Percentiles rank a stretch among this genome's conserved stretches.
Conservation (phyloP, 2,797 vertebrate genomes). For the Sylvia borin region DNA sequence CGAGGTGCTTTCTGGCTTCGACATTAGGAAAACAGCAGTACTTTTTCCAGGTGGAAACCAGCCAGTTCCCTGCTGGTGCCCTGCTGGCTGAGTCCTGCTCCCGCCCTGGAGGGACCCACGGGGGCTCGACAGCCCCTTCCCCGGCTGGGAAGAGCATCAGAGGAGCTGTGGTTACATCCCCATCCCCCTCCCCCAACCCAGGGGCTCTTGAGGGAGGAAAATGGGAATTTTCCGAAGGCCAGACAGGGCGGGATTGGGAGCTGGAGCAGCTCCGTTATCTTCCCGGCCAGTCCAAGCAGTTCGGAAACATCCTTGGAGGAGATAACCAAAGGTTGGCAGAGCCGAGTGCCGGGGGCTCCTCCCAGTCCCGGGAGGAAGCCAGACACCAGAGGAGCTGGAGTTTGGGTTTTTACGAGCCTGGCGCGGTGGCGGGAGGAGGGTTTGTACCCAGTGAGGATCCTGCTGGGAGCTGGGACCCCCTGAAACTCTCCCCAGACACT, state of each 20-base stretch:
- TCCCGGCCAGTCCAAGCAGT: not conserved
- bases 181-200: rapidly evolving
- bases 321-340: conserved; percentile 18
- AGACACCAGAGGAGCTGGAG: rapidly evolving
- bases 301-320: conserved; percentile 31
- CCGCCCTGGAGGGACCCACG: not conserved
- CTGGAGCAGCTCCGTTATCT: not conserved
- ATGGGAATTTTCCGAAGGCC: not conserved
- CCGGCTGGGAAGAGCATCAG: not conserved
- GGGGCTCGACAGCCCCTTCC: not conserved
- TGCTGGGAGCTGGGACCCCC: not conserved
- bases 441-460: not conserved
- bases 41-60: not conserved
- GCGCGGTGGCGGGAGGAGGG: rapidly evolving
- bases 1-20: rapidly evolving
- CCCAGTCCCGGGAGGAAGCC: not conserved
- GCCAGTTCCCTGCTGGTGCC: not conserved
- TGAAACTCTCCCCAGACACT: not conserved
- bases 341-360: not conserved
- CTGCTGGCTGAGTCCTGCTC: not conserved
- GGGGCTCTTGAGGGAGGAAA: not conserved
- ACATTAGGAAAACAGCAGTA: not conserved
- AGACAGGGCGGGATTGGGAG: not conserved
- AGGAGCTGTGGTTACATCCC: not conserved
- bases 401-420: not conserved